A percentile compares a stretch with the other conserved stretches of the same genome.
Evolutionary conservation across 2,113 vertebrate genomes (phyloP).

Genomic region (Dryoscopus gambensis): DNA sequence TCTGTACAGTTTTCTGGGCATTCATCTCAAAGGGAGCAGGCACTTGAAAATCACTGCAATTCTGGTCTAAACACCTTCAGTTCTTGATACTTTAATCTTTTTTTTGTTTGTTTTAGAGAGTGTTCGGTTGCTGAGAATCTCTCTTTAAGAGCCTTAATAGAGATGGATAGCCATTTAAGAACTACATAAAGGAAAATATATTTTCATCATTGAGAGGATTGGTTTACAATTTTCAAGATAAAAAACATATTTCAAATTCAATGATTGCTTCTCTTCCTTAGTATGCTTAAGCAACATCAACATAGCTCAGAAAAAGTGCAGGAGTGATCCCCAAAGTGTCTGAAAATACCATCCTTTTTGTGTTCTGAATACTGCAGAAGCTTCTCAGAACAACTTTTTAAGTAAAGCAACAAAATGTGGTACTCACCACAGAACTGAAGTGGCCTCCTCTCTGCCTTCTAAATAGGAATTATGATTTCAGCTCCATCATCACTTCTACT

Average conservation of each 20-base stretch:
- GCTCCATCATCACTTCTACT: slow-evolving; percentile 46
- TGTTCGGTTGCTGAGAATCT: not conserved
- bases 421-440: not conserved
- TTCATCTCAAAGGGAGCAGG: not conserved
- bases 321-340: not conserved
- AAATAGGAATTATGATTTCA: slow-evolving; percentile 60
- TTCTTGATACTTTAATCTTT: not conserved
- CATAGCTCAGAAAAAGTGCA: not conserved
- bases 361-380: not conserved
- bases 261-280: not conserved
- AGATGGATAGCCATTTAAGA: not conserved
- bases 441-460: slow-evolving; percentile 27
- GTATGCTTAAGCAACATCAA: not conserved
- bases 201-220: not conserved
- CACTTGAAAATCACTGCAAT: not conserved
- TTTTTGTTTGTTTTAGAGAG: not conserved
- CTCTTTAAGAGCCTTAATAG: not conserved
- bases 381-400: slow-evolving; percentile 34
- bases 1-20: not conserved
- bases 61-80: not conserved
- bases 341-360: not conserved
- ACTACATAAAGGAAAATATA: not conserved
- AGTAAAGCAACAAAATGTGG: slow-evolving; percentile 32
- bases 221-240: not conserved
- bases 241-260: not conserved